Conservation (phyloP, 2,113 vertebrate genomes). For the Cynocephalus volans region DNA sequence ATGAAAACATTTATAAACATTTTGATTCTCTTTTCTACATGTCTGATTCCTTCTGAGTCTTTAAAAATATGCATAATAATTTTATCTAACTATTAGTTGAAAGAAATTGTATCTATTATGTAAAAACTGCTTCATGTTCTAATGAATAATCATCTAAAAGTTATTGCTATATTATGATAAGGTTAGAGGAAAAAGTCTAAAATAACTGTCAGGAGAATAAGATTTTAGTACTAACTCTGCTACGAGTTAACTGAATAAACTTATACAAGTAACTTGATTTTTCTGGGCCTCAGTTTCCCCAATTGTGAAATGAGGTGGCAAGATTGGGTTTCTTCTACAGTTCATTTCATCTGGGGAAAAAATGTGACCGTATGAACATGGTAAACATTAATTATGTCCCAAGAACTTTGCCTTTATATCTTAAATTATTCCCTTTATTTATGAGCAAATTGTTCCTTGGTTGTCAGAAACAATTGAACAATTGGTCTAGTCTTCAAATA, state of each 20-base stretch:
- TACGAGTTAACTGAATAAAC: not conserved
- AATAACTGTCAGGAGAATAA: not conserved
- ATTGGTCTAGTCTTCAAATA: not conserved
- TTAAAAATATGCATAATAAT: conserved; percentile 57
- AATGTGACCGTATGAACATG: not conserved
- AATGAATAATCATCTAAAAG: conserved; percentile 40
- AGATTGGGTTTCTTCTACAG: not conserved
- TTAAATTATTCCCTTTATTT: not conserved
- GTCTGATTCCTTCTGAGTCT: conserved; percentile 32
- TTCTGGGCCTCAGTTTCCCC: not conserved
- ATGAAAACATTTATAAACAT: conserved; percentile 40
- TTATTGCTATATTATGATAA: not conserved
- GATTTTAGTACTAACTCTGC: not conserved
- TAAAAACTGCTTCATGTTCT: conserved; percentile 15
- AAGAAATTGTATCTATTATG: conserved; percentile 35
- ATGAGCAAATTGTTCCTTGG: not conserved
- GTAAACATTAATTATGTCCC: not conserved
- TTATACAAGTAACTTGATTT: not conserved
- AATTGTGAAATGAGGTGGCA: not conserved
- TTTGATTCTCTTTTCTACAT: conserved; percentile 64
- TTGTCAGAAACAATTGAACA: not conserved
- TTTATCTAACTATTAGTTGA: conserved; percentile 53
- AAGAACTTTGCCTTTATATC: not conserved
- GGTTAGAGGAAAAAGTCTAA: not conserved
- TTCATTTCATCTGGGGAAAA: not conserved